These are phyloP conservation scores for Lagorchestes hirsutus DNA, from an alignment of 2,797 vertebrate species.

Conservation along the genomic window DNA sequence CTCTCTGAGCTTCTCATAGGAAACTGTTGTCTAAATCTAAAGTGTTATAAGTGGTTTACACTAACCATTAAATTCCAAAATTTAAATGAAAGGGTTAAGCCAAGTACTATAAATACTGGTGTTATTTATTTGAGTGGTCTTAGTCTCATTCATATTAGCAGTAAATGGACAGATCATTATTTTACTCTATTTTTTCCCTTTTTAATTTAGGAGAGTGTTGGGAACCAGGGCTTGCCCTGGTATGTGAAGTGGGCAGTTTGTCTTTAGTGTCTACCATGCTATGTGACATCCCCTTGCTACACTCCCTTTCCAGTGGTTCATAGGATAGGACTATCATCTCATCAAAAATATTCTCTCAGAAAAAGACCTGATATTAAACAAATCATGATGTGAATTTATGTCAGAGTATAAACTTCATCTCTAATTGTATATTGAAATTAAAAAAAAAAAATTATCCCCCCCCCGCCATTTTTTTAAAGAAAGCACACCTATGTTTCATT, in stretches of 20 bases:
- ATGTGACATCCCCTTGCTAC: neutral
- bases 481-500: neutral
- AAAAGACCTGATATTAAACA: neutral
- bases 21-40: neutral
- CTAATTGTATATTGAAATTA: neutral
- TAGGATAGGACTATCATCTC: neutral
- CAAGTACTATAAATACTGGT: neutral
- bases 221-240: neutral
- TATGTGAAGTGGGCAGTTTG: neutral
- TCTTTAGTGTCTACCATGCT: neutral
- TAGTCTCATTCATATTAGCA: neutral
- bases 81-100: neutral
- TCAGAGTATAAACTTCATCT: neutral
- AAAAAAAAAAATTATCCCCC: too few relatives aligned
- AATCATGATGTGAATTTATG: neutral
- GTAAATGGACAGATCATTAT: neutral
- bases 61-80: neutral
- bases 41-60: neutral
- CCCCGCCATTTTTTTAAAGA: neutral
- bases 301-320: neutral
- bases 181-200: neutral
- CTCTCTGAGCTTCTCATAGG: neutral
- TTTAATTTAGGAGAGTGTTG: neutral
- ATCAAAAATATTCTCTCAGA: neutral
- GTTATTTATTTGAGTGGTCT: neutral